Percentiles rank a stretch among this genome's conserved stretches.
phyloP scores from a whole-genome alignment of 2,888 invertebrate species.

The Herminia tarsipennalis region DNA sequence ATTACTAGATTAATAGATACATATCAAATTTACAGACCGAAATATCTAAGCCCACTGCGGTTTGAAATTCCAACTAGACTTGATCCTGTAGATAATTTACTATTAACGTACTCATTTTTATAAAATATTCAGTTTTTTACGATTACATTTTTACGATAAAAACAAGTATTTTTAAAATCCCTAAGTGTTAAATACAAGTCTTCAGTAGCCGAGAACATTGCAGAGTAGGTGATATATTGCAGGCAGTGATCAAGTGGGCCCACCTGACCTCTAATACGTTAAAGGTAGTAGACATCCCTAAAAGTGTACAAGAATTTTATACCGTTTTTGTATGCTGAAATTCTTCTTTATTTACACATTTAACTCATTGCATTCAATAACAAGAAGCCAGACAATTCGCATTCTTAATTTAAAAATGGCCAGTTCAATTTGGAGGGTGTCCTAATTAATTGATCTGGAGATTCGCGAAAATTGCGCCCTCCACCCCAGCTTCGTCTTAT shows the following conservation, averaged over 20 bases:
- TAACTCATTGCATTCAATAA: conserved; percentile 3
- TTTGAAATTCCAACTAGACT: too few species aligned
- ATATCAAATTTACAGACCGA: too few species aligned
- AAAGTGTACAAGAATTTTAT: neutral
- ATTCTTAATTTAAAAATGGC: conserved; percentile 56
- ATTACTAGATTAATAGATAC: too few species aligned
- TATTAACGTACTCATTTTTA: too few species aligned
- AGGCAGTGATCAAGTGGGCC: conserved; percentile 44
- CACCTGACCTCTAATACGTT: conserved; percentile 41
- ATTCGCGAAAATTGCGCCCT: conserved; percentile 75
- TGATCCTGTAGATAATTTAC: too few species aligned
- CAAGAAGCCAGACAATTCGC: conserved; percentile 21
- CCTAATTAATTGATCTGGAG: conserved; percentile 84
- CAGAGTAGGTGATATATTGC: conserved; percentile 33
- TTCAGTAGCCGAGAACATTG: neutral
- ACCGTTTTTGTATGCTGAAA: neutral
- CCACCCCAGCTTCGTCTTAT: conserved; percentile 35
- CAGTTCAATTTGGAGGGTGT: conserved; percentile 72
- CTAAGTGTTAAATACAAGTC: conserved; percentile 1
- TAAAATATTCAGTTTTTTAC: too few species aligned
- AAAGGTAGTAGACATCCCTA: conserved; percentile 16
- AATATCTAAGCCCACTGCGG: too few species aligned
- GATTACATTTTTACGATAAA: too few species aligned
- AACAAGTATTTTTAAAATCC: neutral
- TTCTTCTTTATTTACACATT: neutral